Evolutionary conservation across 2,888 invertebrate species (phyloP), one percentile per base, ranked within the genome.

Genomic region (Periphyllus acericola): DNA sequence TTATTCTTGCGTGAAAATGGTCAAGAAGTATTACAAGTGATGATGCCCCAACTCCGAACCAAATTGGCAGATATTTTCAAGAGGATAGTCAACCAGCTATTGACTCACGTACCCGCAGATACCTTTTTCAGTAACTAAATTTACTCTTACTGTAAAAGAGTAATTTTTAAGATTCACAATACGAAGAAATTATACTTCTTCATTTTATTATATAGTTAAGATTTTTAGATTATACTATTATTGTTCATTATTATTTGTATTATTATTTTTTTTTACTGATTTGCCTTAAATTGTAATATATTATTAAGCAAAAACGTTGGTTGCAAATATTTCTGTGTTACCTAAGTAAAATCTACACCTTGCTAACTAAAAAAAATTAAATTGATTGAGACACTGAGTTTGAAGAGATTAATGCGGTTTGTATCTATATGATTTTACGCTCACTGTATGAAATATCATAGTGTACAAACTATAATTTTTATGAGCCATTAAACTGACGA

Each of bases 1-100:
- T 92, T 95, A 80, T 95, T 95, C 91, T 92, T 95, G 60, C 92
- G 94, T 82, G 95, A 95, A 90, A 95, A 95, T 90, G 95, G 94
- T 0, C 93, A 94, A 89, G 93, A 95, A 91, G 95, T 95, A 1
- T 91, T 95, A 89, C 94, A 94, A 90, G 93, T 93, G 9, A 95
- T 95, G 95, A 93, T 94, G 90, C 94, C 94, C 0, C 95, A 95
- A 90, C 91, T 95, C 89, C 93, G 94, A 90, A 93, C 92, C 90
- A 95, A 95, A 91, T 91, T 95, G 86, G 93, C 94, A 1, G 91
- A 91, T 29, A 93, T 95, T 76, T 95, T 95, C 91, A 93, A 93
- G 89, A 93, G 93, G 89, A 93, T 95, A 90, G 93, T 94, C 68
- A 95, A 95, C 91, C 94, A 94, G 90, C 91, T 95, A 89, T 91